Evolutionary conservation across 2,797 vertebrate genomes (phyloP).

Genomic region (Coregonus ussuriensis): DNA sequence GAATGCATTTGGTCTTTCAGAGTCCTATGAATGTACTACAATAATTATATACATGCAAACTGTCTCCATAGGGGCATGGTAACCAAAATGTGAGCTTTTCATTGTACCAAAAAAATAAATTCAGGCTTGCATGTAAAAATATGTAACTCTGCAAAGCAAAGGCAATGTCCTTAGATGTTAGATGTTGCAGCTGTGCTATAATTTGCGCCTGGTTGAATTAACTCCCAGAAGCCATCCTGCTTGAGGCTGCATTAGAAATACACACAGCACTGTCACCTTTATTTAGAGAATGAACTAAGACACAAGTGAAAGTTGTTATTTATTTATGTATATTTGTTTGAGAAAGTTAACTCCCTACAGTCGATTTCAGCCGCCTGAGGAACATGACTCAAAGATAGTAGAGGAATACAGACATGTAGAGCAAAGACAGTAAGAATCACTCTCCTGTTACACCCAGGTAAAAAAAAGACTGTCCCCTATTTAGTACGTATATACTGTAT

Average conservation of each 20-base stretch:
- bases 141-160: background rate
- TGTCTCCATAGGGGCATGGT: constrained; percentile 30
- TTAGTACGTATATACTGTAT: background rate
- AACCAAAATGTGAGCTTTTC: constrained; percentile 14
- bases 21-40: constrained; percentile 69
- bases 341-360: background rate
- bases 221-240: background rate
- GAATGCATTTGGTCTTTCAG: constrained; percentile 72
- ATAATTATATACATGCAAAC: constrained; percentile 56
- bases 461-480: constrained; percentile 16
- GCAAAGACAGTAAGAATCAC: constrained; percentile 33
- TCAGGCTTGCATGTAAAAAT: constrained; percentile 51
- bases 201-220: background rate
- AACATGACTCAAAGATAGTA: constrained; percentile 25
- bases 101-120: constrained; percentile 4
- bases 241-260: background rate
- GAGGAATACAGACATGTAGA: constrained; percentile 27
- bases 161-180: background rate
- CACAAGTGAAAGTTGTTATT: background rate
- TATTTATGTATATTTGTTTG: constrained; percentile 42
- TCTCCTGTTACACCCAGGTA: constrained; percentile 16
- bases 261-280: background rate
- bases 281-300: background rate
- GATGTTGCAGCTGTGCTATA: background rate
- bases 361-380: constrained; percentile 7